Evolutionary conservation across 1,140 invertebrate species (phyloP), one percentile per base, ranked within the genome.

Genomic region (Diorhabda carinulata): DNA sequence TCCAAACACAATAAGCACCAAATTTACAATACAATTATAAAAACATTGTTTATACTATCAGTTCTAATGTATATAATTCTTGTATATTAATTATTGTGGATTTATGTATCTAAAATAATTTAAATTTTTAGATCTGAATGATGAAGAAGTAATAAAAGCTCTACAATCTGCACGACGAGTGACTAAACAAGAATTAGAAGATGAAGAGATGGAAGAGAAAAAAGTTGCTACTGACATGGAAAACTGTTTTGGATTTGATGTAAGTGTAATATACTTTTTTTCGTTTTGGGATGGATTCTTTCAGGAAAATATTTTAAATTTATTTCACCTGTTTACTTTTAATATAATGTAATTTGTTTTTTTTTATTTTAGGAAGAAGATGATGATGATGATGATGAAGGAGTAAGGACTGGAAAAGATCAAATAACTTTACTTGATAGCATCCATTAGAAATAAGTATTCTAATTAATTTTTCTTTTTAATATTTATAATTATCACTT

Each of bases 191-290:
- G 82, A 45, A 80, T 80, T 8, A 73, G 82, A 42, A 80, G 73
- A 70, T 57, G 75, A 77, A 60, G 76, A 84, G 68, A 78, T 81
- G 10, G 70, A 82, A 3, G 78, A 84, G 73, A 70, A 80, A 76
- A 81, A 81, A 41, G 80, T 84, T 10, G 78, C 81, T 25, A 88
- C 89, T 73, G 90, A 92, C 75, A 91, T 92, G 83, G 87, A 89
- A 74, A 92, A 89, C 56, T 94, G 92, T 78, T 95, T 95, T 79
- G 93, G 92, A 10, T 95, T 95, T 83, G 92, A 94, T 81, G 92
- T 91, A 78, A 86, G 56, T 68, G 61, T 7, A 43, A 44, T 61
- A 43, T 52, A 25, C 9, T 61, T 61, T 57, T 60, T 40, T 69
- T 57, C n/a, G 8, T 25, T 56, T 65, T 7, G 9, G n/a, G 10